These are phyloP conservation scores for Dione vanillae DNA, from an alignment of 2,888 invertebrate genomes.

Conservation along the genomic window DNA sequence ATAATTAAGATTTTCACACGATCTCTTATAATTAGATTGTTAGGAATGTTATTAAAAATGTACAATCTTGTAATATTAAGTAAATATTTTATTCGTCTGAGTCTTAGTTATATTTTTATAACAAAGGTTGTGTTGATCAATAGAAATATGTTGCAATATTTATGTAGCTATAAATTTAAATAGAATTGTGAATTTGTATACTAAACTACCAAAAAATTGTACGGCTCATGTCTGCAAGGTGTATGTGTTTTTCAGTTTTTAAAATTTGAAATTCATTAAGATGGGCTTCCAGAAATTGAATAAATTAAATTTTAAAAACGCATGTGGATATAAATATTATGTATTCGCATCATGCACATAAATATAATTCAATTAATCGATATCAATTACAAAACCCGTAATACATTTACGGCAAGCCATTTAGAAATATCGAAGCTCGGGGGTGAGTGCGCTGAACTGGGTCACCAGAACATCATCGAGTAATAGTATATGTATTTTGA, in stretches of 20 bases:
- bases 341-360: not conserved
- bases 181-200: no score
- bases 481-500: constrained; percentile 50
- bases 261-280: not conserved
- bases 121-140: not conserved
- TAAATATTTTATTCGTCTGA: not conserved
- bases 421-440: constrained; percentile 47
- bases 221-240: no score
- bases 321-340: not conserved
- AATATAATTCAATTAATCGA: not conserved
- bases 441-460: constrained; percentile 57
- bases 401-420: not conserved
- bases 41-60: constrained; percentile 27
- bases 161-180: no score
- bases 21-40: constrained; percentile 20
- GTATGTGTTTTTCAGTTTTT: no score
- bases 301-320: not conserved
- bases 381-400: not conserved
- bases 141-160: no score
- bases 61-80: constrained; percentile 7
- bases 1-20: constrained; percentile 6
- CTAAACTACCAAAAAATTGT: no score
- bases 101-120: not conserved
- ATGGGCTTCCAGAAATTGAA: not conserved
- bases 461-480: constrained; percentile 67